Conservation (phyloP, 2,797 vertebrate genomes). For the Lacerta agilis region DNA sequence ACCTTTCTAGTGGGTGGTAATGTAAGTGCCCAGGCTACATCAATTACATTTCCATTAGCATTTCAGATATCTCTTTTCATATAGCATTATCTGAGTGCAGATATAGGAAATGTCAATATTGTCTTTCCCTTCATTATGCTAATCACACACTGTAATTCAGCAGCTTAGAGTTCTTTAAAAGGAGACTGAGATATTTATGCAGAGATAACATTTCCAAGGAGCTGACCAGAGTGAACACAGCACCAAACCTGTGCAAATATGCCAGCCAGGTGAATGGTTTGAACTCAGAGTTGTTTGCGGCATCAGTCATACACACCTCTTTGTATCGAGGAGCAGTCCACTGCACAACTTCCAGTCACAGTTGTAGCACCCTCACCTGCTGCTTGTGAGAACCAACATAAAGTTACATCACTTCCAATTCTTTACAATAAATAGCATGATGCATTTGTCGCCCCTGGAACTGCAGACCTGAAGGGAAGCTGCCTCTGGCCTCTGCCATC, state of each 20-base stretch:
- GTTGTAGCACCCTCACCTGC: neutral
- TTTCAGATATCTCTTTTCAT: constrained; percentile 58
- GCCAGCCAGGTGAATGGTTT: constrained; percentile 34
- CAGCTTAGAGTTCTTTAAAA: rapidly evolving
- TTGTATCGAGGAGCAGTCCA: neutral
- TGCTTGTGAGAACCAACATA: neutral
- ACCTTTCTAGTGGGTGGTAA: constrained; percentile 49
- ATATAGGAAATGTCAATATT: constrained; percentile 65
- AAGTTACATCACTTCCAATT: too few species aligned
- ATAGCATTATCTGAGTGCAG: constrained; percentile 40
- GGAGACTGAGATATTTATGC: constrained; percentile 56
- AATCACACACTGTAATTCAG: constrained; percentile 45
- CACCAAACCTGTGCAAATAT: constrained; percentile 36
- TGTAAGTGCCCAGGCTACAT: constrained; percentile 57
- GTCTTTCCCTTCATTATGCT: constrained; percentile 62
- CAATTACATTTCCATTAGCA: constrained; percentile 74
- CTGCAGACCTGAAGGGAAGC: too few species aligned
- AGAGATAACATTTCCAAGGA: constrained; percentile 64
- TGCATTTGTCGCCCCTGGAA: too few species aligned
- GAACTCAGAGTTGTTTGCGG: constrained; percentile 50
- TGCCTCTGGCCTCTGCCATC: too few species aligned
- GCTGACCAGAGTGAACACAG: constrained; percentile 52
- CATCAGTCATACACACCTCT: neutral
- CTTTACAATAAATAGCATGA: too few species aligned
- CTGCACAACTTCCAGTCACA: neutral